Conservation (phyloP, 1,140 invertebrate species). For the Platyscapa corneri region DNA sequence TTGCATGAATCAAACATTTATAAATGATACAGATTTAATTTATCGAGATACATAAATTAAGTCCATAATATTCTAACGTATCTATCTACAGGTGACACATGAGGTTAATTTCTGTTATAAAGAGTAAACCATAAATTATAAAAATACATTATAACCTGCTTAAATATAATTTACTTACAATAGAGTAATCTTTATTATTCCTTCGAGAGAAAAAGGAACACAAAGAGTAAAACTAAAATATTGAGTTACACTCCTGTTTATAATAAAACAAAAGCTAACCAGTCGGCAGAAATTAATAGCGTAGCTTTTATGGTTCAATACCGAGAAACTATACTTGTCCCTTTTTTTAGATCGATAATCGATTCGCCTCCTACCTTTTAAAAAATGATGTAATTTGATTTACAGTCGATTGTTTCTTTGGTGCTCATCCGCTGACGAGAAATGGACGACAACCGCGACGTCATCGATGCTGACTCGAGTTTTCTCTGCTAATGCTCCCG, state of each 20-base stretch:
- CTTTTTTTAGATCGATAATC: conserved; percentile 34
- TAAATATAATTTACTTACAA: conserved; percentile 41
- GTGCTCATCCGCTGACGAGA: neutral
- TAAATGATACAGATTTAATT: conserved; percentile 8
- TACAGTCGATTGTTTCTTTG: conserved; percentile 44
- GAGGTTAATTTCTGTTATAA: neutral
- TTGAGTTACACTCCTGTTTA: neutral
- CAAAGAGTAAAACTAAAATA: neutral
- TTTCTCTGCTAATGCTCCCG: neutral
- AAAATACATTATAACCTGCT: neutral
- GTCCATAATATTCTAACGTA: neutral
- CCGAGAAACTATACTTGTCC: conserved; percentile 27
- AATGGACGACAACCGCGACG: conserved; percentile 10
- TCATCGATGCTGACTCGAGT: neutral
- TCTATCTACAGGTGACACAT: neutral
- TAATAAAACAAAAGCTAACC: conserved; percentile 42
- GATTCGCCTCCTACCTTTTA: neutral
- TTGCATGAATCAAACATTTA: neutral
- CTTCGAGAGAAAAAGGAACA: neutral
- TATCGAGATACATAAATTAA: neutral
- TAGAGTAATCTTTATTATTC: conserved; percentile 10
- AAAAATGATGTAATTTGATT: conserved; percentile 51
- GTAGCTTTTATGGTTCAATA: conserved; percentile 23
- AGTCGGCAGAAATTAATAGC: conserved; percentile 32
- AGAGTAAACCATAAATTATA: conserved; percentile 23